A percentile compares a stretch with the other conserved stretches of the same genome.
Evolutionary conservation across 2,888 invertebrate genomes (phyloP).

Genomic region (Drosophila nigricruria): DNA sequence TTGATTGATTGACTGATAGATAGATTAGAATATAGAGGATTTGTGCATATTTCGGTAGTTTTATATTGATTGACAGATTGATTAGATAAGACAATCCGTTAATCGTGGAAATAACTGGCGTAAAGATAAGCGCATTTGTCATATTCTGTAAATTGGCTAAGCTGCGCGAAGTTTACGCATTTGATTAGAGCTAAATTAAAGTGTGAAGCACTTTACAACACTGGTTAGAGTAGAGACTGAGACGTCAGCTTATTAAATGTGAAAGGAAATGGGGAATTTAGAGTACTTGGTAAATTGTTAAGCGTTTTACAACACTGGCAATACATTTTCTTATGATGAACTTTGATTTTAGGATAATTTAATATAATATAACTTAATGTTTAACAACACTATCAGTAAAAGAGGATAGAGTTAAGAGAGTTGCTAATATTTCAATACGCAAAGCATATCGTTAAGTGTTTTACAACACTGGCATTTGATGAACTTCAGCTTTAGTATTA

Average conservation of each 20-base stretch:
- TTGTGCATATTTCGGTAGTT: neutral
- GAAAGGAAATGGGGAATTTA: neutral
- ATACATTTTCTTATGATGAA: no score
- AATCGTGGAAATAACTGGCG: neutral
- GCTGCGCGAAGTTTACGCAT: neutral
- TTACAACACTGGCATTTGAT: no score
- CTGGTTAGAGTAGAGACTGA: neutral
- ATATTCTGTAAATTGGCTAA: neutral
- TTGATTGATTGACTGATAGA: no score
- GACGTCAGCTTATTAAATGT: neutral
- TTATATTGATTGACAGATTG: neutral
- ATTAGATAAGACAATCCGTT: slow-evolving; percentile 28
- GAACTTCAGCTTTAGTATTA: no score
- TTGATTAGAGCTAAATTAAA: neutral
- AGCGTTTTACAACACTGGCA: neutral
- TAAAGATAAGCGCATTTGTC: slow-evolving; percentile 4
- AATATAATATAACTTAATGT: neutral
- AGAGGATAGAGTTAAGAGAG: neutral
- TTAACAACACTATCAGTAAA: neutral
- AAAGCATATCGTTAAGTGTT: no score
- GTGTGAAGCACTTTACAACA: neutral
- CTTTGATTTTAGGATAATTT: no score
- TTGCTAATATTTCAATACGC: neutral
- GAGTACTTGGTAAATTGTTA: no score
- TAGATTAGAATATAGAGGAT: no score